Base-by-base conservation (phyloP, 2,797 vertebrate species). In the Artibeus jamaicensis region DNA sequence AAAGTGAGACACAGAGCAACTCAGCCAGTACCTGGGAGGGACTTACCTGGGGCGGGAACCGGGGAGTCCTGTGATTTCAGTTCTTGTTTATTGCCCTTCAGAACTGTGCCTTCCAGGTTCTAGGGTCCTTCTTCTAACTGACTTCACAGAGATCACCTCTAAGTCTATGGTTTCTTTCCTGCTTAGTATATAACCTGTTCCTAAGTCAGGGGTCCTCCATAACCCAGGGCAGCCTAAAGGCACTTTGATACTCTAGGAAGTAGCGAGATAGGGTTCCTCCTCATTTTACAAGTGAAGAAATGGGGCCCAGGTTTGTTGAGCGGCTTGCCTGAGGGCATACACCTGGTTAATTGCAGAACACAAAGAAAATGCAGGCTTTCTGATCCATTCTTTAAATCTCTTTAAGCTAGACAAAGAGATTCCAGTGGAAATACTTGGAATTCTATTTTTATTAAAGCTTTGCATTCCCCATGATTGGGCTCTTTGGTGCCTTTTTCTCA, bases 391-490 rank as follows among this genome's bases (percentile, higher is more conserved):
- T 96, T 16, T 67, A 93, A 42, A 76, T 76, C 74, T 92, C 55
- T 91, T 55, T 62, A 53, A 79, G 68, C 70, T 89, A 89, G 55
- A 70, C 37, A 91, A 73, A 95, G 67, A 83, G 65, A 83, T 78
- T 18, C 86, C 73, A 37, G 53, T 24, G 79, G 71, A 97, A 71
- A 82, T 91, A 86, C 76, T 94, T 86, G 65, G 34, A 91, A 94
- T 94, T 95, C 57, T 93, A 57, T 57, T 96, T 92, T 85, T 82
- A 89, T 76, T 83, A 86, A 95, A 91, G 62, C 22, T 88, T 89
- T 85, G 16, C 42, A 92, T 91, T 91, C 44, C 46, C 65, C 59
- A 32, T 44, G 57, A 93, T 71, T 93, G 53, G 29, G 89, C 48
- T 95, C 46, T 93, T 81, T 91, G 55, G 24, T 68, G 16, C 44